Percentiles rank a stretch among this genome's conserved stretches.
Conservation (phyloP, 1,140 invertebrate species). For the Lordiphosa mommai region DNA sequence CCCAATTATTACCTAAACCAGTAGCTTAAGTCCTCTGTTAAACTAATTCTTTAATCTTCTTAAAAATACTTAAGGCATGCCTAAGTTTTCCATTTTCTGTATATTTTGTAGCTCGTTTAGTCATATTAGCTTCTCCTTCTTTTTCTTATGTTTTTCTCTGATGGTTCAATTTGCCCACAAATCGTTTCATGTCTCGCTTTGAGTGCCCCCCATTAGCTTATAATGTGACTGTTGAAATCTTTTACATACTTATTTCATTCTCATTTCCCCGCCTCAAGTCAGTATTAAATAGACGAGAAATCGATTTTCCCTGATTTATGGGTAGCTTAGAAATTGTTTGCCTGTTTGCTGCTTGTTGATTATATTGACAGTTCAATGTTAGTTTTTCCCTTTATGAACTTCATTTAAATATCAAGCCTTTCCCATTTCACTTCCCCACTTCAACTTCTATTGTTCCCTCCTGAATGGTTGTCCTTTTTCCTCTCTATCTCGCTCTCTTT, state of each 20-base stretch:
- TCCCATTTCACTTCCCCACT: not conserved
- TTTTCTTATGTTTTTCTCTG: no score
- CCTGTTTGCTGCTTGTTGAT: not conserved
- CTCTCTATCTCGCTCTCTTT: no score
- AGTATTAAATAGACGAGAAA: not conserved
- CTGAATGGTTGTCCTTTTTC: conserved; percentile 19
- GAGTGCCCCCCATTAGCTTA: not conserved
- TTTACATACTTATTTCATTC: not conserved
- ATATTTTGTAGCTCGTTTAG: no score
- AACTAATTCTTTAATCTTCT: no score
- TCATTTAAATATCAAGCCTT: not conserved
- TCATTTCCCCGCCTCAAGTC: not conserved
- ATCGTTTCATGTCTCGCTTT: no score
- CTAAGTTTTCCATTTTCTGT: no score
- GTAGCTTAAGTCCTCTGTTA: no score
- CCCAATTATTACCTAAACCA: no score
- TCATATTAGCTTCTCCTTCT: no score
- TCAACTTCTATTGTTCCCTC: conserved; percentile 8
- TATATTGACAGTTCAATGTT: not conserved
- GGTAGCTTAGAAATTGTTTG: not conserved
- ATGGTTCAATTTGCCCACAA: no score
- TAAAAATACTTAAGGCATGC: no score
- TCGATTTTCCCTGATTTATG: conserved; percentile 1
- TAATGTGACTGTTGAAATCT: conserved; percentile 5
- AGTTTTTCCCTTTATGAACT: not conserved